Percentiles rank a stretch among this genome's conserved stretches.
phyloP scores from a whole-genome alignment of 1,140 invertebrate genomes.

The Drosophila littoralis region DNA sequence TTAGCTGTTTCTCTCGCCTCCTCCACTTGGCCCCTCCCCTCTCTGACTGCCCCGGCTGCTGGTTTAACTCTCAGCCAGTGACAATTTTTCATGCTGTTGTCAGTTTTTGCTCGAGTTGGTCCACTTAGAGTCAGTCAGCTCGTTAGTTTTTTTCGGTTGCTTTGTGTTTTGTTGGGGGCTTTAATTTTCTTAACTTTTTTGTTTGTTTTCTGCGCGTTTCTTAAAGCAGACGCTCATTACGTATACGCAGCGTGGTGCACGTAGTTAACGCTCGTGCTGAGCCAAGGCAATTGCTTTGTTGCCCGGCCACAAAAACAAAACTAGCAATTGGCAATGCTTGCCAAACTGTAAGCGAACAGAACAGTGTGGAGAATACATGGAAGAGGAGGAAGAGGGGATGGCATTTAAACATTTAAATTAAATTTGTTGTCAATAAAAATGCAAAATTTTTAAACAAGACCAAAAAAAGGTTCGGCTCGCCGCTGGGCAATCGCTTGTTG shows the following conservation, averaged over 20 bases:
- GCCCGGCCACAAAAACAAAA: conserved; percentile 11
- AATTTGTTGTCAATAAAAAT: conserved; percentile 60
- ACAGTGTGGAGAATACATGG: neutral
- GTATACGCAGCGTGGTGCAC: conserved; percentile 74
- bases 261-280: conserved; percentile 66
- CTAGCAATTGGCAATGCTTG: conserved; percentile 6
- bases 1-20: neutral
- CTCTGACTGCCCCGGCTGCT: neutral
- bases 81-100: conserved; percentile 83
- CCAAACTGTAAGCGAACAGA: conserved; percentile 32
- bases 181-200: conserved; percentile 41
- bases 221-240: conserved; percentile 70
- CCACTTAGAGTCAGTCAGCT: conserved; percentile 46
- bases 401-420: conserved; percentile 62
- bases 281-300: conserved; percentile 70
- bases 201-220: neutral
- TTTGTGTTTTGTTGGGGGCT: conserved; percentile 55
- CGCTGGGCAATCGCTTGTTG: conserved; percentile 48
- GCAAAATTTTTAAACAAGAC: conserved; percentile 40
- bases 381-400: neutral
- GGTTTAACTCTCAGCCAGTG: conserved; percentile 67
- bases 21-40: neutral
- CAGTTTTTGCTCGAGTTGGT: conserved; percentile 60
- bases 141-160: conserved; percentile 63
- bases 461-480: conserved; percentile 33